These are phyloP conservation scores for Thamnaconus septentrionalis DNA, from an alignment of 2,113 vertebrate species.

Conservation along the genomic window DNA sequence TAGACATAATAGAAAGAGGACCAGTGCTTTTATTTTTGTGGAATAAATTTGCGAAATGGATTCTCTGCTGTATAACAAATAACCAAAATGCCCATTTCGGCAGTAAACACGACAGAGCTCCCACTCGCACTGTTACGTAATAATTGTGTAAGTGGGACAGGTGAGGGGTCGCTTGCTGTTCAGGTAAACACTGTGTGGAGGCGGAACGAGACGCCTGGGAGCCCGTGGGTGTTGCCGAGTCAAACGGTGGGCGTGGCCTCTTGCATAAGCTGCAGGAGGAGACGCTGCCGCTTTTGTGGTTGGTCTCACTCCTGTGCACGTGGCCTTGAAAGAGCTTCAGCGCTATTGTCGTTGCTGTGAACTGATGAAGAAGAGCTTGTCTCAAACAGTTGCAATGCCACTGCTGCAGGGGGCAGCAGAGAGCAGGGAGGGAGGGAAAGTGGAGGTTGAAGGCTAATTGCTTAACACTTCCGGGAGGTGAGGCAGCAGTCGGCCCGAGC, in stretches of 20 bases:
- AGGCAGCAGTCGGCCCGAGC: not conserved
- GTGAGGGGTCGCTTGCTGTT: conserved; percentile 6
- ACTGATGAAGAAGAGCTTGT: not conserved
- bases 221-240: conserved; percentile 34
- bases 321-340: not conserved
- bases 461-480: conserved; percentile 7
- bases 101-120: too few relatives aligned
- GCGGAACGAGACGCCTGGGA: not conserved
- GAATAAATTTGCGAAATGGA: too few relatives aligned
- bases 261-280: conserved; percentile 42
- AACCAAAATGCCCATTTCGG: too few relatives aligned
- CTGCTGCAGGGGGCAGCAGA: not conserved
- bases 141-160: conserved; percentile 5
- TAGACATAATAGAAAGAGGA: too few relatives aligned
- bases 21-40: too few relatives aligned
- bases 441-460: conserved; percentile 27
- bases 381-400: not conserved
- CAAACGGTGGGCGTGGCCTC: conserved; percentile 32
- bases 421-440: not conserved
- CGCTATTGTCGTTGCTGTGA: too few relatives aligned
- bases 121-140: conserved; percentile 17
- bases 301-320: not conserved
- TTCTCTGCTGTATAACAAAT: too few relatives aligned
- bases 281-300: not conserved
- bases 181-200: conserved; percentile 32